phyloP scores from a whole-genome alignment of 2,113 vertebrate genomes.

The Osmerus mordax region DNA sequence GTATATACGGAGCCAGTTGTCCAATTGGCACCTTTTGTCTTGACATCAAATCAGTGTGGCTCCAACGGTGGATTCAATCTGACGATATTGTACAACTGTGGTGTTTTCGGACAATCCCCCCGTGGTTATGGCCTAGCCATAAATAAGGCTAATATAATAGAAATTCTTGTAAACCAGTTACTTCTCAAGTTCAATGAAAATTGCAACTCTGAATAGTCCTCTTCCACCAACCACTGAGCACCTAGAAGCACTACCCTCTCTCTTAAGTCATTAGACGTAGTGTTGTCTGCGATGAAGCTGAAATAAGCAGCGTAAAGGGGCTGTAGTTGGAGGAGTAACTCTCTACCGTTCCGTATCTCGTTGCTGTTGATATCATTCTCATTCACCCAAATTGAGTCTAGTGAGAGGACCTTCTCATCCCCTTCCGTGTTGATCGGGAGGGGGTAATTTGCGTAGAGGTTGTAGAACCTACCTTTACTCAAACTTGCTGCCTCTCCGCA shows the following conservation, averaged over 20 bases:
- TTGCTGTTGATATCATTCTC: background rate
- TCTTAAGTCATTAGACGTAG: background rate
- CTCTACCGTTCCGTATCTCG: background rate
- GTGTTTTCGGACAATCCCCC: too few relatives aligned
- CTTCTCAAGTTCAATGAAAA: background rate
- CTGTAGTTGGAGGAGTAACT: background rate
- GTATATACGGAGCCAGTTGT: too few relatives aligned
- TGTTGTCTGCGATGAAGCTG: background rate
- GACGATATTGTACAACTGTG: too few relatives aligned
- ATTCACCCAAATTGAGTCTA: background rate
- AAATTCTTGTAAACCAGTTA: too few relatives aligned
- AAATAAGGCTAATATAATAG: too few relatives aligned
- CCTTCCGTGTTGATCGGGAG: background rate
- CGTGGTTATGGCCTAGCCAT: too few relatives aligned
- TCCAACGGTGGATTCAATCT: too few relatives aligned
- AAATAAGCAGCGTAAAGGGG: background rate
- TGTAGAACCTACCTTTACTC: background rate
- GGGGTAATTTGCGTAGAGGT: background rate
- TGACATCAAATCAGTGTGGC: too few relatives aligned
- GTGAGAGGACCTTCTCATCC: background rate
- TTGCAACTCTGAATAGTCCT: background rate
- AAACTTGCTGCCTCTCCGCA: background rate
- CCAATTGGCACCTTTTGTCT: too few relatives aligned
- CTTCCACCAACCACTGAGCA: background rate
- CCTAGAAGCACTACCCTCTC: background rate